Percentiles rank a stretch among this genome's conserved stretches.
Conservation (phyloP, 2,113 vertebrate genomes). For the Pedionomus torquatus region DNA sequence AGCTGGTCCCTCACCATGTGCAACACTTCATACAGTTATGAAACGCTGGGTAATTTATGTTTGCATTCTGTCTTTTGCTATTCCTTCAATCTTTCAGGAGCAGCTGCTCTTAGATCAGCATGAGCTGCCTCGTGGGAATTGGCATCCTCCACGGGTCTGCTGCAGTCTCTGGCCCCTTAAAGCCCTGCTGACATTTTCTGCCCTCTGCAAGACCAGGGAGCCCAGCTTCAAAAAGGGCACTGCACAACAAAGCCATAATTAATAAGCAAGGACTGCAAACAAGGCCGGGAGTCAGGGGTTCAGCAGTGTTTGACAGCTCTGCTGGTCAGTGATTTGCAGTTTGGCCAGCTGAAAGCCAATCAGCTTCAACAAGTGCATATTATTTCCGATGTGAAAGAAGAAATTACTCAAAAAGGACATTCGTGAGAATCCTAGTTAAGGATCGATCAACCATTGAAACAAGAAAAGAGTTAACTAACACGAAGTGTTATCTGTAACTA, state of each 20-base stretch:
- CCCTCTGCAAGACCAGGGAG: neutral
- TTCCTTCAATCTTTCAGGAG: neutral
- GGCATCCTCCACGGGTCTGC: neutral
- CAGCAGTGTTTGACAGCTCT: neutral
- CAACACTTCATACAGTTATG: fast-evolving
- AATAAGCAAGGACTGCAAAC: neutral
- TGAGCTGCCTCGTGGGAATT: neutral
- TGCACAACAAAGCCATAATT: neutral
- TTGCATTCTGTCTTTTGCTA: neutral
- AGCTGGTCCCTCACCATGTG: neutral
- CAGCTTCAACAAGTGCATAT: neutral
- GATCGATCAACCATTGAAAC: neutral
- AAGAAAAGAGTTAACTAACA: neutral
- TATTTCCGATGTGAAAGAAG: neutral
- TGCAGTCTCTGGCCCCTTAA: neutral
- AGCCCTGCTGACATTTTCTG: no score
- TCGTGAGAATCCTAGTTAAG: neutral
- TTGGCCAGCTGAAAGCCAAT: neutral
- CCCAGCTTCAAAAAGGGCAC: fast-evolving
- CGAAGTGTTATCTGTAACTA: neutral
- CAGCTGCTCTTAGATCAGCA: neutral
- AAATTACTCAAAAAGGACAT: neutral
- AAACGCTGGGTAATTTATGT: neutral
- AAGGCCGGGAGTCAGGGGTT: neutral
- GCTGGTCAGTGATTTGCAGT: neutral